These are phyloP conservation scores for Hypercompe scribonia DNA, from an alignment of 2,888 invertebrate genomes.

Conservation along the genomic window DNA sequence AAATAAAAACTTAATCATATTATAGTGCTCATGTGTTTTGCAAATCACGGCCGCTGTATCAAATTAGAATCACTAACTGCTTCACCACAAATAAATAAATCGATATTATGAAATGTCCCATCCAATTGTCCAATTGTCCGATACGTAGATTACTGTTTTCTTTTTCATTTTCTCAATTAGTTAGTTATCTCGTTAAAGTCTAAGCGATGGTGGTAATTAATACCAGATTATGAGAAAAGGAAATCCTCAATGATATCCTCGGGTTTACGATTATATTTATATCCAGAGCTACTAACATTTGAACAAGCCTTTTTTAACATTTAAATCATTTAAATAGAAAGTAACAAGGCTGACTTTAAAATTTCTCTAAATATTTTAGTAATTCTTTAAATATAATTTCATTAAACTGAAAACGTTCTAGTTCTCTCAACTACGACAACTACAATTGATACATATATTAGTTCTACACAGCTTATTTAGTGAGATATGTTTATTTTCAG, in stretches of 20 bases:
- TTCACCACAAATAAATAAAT: too few relatives aligned
- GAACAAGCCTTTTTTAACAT: background rate
- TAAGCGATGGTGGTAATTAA: background rate
- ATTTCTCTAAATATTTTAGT: too few relatives aligned
- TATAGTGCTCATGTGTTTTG: background rate
- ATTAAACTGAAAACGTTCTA: background rate
- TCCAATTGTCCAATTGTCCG: too few relatives aligned
- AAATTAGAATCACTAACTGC: too few relatives aligned
- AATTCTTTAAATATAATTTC: background rate
- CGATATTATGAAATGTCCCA: too few relatives aligned
- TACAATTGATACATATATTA: background rate
- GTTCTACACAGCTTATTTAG: background rate
- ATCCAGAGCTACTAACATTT: background rate
- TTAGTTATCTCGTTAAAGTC: background rate
- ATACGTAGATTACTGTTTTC: background rate
- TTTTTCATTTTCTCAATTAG: background rate
- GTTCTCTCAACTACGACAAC: background rate
- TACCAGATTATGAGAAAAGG: background rate
- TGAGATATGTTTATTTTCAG: slow-evolving; percentile 69
- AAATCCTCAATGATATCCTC: background rate
- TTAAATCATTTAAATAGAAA: too few relatives aligned
- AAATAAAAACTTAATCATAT: background rate
- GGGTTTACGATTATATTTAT: background rate
- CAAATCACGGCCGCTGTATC: too few relatives aligned
- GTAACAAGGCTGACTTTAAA: too few relatives aligned